Evolutionary conservation across 2,113 vertebrate genomes (phyloP).

Genomic region (Onychostoma macrolepis): DNA sequence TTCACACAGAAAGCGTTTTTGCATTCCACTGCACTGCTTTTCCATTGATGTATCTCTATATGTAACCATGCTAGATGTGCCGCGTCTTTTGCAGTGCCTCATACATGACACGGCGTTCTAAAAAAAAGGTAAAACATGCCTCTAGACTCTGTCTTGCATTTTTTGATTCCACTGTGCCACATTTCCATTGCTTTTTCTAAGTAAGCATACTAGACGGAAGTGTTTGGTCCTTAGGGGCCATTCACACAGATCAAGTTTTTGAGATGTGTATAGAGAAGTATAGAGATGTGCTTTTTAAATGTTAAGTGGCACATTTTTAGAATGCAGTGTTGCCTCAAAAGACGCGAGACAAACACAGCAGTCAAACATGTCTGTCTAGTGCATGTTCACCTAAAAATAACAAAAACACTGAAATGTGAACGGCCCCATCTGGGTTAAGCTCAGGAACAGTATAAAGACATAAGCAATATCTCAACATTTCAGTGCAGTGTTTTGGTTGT

Average conservation of each 20-base stretch:
- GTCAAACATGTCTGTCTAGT: neutral
- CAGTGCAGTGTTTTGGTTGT: conserved; percentile 15
- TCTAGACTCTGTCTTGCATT: no score
- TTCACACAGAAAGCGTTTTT: neutral
- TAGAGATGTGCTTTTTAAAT: no score
- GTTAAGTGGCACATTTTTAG: no score
- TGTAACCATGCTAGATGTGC: neutral
- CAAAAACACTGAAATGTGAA: neutral
- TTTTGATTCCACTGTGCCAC: no score
- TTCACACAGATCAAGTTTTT: neutral
- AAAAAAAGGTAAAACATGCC: no score
- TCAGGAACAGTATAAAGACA: conserved; percentile 20
- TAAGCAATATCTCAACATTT: conserved; percentile 22
- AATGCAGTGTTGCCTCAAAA: neutral
- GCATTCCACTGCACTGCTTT: neutral
- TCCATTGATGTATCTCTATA: neutral
- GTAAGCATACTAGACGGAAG: neutral
- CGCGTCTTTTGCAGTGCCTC: no score
- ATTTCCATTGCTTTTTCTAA: no score
- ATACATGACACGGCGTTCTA: no score
- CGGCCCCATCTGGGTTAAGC: conserved; percentile 22
- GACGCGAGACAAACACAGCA: neutral
- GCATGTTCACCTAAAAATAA: neutral
- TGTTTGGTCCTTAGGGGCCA: neutral
- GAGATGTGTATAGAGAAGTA: no score